phyloP scores from a whole-genome alignment of 1,140 invertebrate genomes.

The Eulimnadia texana region DNA sequence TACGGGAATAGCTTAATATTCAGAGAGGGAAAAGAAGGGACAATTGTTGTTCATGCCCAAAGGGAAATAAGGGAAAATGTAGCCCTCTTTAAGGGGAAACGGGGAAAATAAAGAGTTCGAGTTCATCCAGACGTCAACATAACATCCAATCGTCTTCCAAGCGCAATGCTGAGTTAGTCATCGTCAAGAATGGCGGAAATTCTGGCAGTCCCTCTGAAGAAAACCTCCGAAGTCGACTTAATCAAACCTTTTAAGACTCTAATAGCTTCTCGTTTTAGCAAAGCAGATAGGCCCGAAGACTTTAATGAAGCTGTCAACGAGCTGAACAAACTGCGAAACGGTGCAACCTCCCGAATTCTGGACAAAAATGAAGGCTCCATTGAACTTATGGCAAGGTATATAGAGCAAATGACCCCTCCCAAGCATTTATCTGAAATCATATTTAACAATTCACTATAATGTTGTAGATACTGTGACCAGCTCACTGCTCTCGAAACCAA shows the following conservation, averaged over 20 bases:
- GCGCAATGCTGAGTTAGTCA: neutral
- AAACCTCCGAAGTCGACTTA: conserved; percentile 86
- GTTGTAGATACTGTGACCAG: conserved; percentile 87
- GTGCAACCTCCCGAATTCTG: conserved; percentile 78
- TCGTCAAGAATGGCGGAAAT: conserved; percentile 37
- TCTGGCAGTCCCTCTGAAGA: conserved; percentile 79
- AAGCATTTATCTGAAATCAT: no score
- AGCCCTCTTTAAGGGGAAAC: no score
- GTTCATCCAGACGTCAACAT: no score
- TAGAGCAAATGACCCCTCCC: conserved; percentile 15
- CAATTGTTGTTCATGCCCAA: no score
- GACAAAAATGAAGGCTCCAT: conserved; percentile 88
- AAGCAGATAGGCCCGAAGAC: conserved; percentile 56
- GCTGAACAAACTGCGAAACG: conserved; percentile 71
- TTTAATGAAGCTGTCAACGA: conserved; percentile 71
- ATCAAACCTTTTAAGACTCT: conserved; percentile 85
- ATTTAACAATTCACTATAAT: neutral
- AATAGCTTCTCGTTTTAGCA: conserved; percentile 73
- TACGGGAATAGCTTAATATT: no score
- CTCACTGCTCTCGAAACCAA: conserved; percentile 80
- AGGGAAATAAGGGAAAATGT: no score
- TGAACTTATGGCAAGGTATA: conserved; percentile 82
- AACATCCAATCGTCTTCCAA: neutral
- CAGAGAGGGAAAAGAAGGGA: no score
- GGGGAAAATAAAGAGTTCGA: no score